phyloP scores from a whole-genome alignment of 2,888 invertebrate species.

The Bembecia ichneumoniformis region DNA sequence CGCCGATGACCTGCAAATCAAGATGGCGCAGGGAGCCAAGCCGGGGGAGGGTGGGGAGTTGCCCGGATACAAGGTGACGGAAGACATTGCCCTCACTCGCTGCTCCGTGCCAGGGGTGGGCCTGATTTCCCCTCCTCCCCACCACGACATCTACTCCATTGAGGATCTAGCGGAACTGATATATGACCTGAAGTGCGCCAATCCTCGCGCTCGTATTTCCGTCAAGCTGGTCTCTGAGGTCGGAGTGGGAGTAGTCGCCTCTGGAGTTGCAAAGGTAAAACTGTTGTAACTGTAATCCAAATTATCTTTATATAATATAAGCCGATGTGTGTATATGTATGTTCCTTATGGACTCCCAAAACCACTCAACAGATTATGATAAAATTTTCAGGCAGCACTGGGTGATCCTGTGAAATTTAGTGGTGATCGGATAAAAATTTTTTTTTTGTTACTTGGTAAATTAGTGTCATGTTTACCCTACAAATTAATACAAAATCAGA shows the following conservation, averaged over 20 bases:
- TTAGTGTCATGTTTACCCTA: too few relatives aligned
- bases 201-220: constrained; percentile 94
- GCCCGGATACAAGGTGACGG: constrained; percentile 90
- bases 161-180: constrained; percentile 98
- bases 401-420: too few relatives aligned
- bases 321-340: background rate
- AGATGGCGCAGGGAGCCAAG: constrained; percentile 99
- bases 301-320: background rate
- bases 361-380: background rate
- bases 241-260: constrained; percentile 98
- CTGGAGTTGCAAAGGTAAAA: constrained; percentile 94
- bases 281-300: too few relatives aligned
- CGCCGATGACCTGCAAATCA: constrained; percentile 98
- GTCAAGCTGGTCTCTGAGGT: constrained; percentile 99
- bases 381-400: background rate
- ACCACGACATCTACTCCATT: constrained; percentile 99
- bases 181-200: constrained; percentile 97
- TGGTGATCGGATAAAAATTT: too few relatives aligned
- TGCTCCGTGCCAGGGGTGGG: constrained; percentile 98
- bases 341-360: background rate
- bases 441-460: too few relatives aligned
- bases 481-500: too few relatives aligned
- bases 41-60: constrained; percentile 99
- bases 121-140: constrained; percentile 98
- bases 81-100: constrained; percentile 94